Percentiles rank a stretch among this genome's conserved stretches.
Evolutionary conservation across 37 sponge, comb jelly and placozoan species (phyloP).

Genomic region (Agelas oroides): DNA sequence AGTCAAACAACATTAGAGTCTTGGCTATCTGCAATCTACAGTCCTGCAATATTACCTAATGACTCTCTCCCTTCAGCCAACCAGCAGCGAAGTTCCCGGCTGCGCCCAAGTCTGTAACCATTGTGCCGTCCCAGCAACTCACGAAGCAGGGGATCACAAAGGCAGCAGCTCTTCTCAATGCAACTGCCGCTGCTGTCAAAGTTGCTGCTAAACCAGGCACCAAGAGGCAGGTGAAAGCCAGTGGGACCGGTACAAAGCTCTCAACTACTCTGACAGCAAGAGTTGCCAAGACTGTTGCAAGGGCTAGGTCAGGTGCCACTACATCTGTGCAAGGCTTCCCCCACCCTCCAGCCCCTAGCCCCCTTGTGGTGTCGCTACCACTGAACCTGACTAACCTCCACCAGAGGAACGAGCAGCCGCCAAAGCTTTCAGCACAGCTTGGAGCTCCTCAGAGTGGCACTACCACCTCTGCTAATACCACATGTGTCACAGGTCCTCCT

Average conservation of each 20-base stretch:
- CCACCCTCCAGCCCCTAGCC: not conserved
- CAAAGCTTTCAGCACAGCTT: no score
- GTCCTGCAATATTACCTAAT: no score
- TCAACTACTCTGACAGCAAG: not conserved
- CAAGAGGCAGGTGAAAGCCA: conserved; percentile 27
- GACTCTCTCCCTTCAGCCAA: no score
- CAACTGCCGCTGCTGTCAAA: not conserved
- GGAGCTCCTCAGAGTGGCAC: no score
- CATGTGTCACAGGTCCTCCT: no score
- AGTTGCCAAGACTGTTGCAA: conserved; percentile 45
- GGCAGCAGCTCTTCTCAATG: conserved; percentile 7
- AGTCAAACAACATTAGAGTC: no score
- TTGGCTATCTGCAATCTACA: no score
- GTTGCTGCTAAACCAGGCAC: not conserved
- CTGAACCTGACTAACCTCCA: not conserved
- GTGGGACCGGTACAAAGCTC: not conserved
- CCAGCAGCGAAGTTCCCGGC: no score
- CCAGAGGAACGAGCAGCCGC: no score
- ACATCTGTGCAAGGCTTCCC: not conserved
- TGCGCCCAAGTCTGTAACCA: not conserved
- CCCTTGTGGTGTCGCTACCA: conserved; percentile 25
- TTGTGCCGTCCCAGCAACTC: not conserved
- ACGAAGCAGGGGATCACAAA: conserved; percentile 25
- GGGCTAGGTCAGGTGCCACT: not conserved
- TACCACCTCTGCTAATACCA: no score